Base-by-base conservation (phyloP, 1,140 invertebrate genomes). In the Drosophila punjabiensis region DNA sequence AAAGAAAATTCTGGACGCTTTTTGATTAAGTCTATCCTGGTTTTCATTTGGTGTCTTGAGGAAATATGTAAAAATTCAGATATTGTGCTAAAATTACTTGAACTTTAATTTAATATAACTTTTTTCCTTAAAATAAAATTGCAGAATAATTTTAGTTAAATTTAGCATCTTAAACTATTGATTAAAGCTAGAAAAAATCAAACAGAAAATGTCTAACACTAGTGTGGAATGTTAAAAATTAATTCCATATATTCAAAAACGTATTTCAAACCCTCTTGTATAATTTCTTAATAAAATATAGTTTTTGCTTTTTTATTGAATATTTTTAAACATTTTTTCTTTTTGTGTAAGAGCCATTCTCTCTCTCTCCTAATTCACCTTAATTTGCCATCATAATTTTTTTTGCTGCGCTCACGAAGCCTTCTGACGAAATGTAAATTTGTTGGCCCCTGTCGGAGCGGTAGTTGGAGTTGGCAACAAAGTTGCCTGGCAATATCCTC, bases 361-460 rank as follows among this genome's bases (percentile, higher is more conserved):
- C 24, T 30, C 11, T 35, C 18, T 32, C 14, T 32, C 20, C 39
- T 37, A 64, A 70, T 60, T 79, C 78, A 70, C 83, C 55, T 76
- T 79, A 79, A 85, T 89, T 89, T 74, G 56, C 74, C 41, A 32
- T 53, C 71, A 73, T 76, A 73, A 62, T 73, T 61, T 33, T 52
- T 53, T 24, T 35, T 37, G 28, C 33, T 35, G 20, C 50, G 16
- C 58, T 50, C 76, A 63, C 77, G 52, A 50, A 50, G 71, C 18
- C 13, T 32, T 53, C 70, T 64, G 52, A 61, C 67, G 65, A 56
- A 75, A 61, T 58, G 68, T 56, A 67, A 79, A 80, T 66, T 53
- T 50, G 28, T 58, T 20, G 45, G 35, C 28, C 70, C 41, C 35
- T 37, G 37, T 41, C 32, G 45, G 37, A 24, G 62, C 52, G 10